These are phyloP conservation scores for Danio kyathit DNA, from an alignment of 2,797 vertebrate species.

Conservation along the genomic window DNA sequence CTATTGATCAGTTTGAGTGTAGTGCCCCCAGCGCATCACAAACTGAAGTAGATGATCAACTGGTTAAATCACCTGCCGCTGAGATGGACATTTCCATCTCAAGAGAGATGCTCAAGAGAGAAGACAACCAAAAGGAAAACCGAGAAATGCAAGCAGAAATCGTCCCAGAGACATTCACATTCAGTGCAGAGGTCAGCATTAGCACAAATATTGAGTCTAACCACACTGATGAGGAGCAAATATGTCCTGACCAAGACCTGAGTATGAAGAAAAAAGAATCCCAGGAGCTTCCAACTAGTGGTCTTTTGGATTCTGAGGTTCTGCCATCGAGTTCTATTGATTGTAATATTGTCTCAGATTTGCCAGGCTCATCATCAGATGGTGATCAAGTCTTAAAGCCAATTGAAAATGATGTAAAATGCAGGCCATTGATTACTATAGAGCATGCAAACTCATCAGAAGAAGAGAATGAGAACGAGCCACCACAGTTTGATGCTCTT, in stretches of 20 bases:
- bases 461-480: conserved; percentile 43
- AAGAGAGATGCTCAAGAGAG: not conserved
- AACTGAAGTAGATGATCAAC: conserved; percentile 12
- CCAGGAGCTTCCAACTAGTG: not conserved
- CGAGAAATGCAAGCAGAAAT: not conserved
- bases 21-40: not conserved
- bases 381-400: conserved; percentile 14
- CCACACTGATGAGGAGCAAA: not conserved
- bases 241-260: not conserved
- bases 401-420: conserved; percentile 29
- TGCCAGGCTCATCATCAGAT: not conserved
- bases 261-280: conserved; percentile 12
- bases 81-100: not conserved
- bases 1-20: conserved; percentile 22
- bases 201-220: conserved; percentile 6
- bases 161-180: conserved; percentile 41
- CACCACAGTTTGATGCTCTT: conserved; percentile 6
- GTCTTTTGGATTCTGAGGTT: conserved; percentile 4
- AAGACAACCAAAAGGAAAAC: conserved; percentile 8
- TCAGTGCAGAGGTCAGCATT: conserved; percentile 55
- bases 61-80: conserved; percentile 8
- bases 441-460: conserved; percentile 47
- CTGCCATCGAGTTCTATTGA: not conserved
- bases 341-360: not conserved
- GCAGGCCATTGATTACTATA: conserved; percentile 51